Base-by-base conservation (phyloP, 2,113 vertebrate genomes). In the Manacus vitellinus region DNA sequence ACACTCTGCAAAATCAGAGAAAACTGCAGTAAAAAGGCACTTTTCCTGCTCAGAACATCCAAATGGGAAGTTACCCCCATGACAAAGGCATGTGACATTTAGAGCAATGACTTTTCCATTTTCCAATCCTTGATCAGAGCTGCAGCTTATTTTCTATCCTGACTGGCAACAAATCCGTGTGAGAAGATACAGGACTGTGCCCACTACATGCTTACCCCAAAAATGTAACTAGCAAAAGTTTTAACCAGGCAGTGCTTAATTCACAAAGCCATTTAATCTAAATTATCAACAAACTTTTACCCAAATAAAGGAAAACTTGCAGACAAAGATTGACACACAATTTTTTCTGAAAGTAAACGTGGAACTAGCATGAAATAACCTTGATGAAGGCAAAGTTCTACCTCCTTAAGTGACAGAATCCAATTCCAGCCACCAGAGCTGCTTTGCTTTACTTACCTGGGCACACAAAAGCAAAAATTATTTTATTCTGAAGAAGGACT, bases 201-300 rank as follows among this genome's bases (percentile, higher is more conserved):
- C 12, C 22, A n/a, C 46, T 49, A 22, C 0, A 7, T 1, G 13
- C 15, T 14, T 61, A 31, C 31, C 77, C 20, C 10, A 54, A 68
- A 81, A 51, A 46, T 0, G 0, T 19, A 77, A 86, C 12, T 3
- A 35, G n/a, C 9, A 11, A 7, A 46, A 37, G 24, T 10, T 44
- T 21, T 28, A 6, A 31, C 49, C 49, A 51, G 25, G 49, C 14
- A 51, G 67, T 13, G 58, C 19, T 49, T 18, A 24, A 51, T 21
- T 61, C 30, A 63, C 22, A 51, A 88, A 70, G 14, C 7, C 8
- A 25, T 37, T 77, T 79, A 5, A 41, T 24, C 12, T 31, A 13
- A 4, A 44, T n/a, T 27, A 86, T 5, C 33, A 47, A 75, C 9
- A 70, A 54, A 19, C 4, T 41, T 72, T 28, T 62, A 18, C 20